These are phyloP conservation scores for Callospermophilus lateralis DNA, from an alignment of 2,113 vertebrate species.

Conservation along the genomic window DNA sequence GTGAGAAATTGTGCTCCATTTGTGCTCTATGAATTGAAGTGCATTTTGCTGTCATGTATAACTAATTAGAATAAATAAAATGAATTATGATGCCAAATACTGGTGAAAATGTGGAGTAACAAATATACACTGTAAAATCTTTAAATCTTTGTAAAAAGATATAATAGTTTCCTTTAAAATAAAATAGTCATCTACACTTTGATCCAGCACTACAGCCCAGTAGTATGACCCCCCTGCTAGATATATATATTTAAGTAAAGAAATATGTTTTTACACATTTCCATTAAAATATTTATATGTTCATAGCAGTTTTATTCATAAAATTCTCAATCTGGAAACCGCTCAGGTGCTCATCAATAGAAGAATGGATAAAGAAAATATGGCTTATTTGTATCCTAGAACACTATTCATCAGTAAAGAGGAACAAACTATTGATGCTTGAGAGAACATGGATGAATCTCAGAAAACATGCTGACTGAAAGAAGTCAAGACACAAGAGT, in stretches of 20 bases:
- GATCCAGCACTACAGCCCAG: background rate
- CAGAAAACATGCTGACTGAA: background rate
- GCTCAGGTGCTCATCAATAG: background rate
- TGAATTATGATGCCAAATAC: background rate
- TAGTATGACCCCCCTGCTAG: background rate
- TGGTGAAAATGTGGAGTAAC: background rate
- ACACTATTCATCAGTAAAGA: background rate
- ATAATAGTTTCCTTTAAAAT: background rate
- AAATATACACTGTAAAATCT: background rate
- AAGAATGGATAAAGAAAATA: background rate
- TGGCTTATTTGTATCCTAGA: background rate
- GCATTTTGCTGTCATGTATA: too few relatives aligned
- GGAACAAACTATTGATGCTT: background rate
- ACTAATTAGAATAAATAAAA: background rate
- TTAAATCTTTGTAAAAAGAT: background rate
- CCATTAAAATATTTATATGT: background rate
- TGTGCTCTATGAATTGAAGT: too few relatives aligned
- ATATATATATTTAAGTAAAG: background rate
- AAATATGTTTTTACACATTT: background rate
- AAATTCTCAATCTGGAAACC: background rate
- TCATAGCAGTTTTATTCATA: background rate
- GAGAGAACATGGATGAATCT: background rate
- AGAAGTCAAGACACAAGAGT: background rate
- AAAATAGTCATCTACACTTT: background rate
- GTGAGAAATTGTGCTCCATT: too few relatives aligned